Evolutionary conservation across 53 echinoderm and acorn worm genomes (phyloP), one percentile per base, ranked within the genome.

Genomic region (Luidia sarsii): DNA sequence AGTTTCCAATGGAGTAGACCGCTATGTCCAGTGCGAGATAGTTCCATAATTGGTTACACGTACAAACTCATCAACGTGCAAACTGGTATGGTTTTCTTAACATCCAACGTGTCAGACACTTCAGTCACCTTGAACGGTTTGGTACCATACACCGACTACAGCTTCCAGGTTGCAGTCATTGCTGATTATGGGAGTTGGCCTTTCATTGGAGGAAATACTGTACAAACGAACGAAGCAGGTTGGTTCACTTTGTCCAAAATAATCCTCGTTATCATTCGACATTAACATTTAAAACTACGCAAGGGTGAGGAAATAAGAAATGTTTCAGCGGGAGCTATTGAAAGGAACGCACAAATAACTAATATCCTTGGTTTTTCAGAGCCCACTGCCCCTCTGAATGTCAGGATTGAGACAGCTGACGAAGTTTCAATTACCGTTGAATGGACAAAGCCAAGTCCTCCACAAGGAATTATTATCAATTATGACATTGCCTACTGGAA

Each of bases 131-230:
- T 90, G 6, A 9, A 48, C 15, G 30, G 64, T 4, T 21, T 90
- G 15, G 66, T 32, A 53, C 86, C 90, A 7, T 90, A 60, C 34
- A 64, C 86, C 6, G 41, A 74, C 13, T 90, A 90, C 48, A 65
- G 71, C 6, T 82, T 90, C 30, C 24, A 65, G 38, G 82, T 90
- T 39, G 35, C 57, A 32, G 90, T 82, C 9, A 33, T 2, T n/a
- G 86, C 50, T 4, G 39, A 21, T 27, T 33, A 5, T 7, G 82
- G 72, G 11, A 23, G 30, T 15, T 81, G 86, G 4, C 66, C 60
- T 3, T 86, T 46, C 54, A 72, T 82, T 36, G 56, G 4, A 27
- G 56, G 41, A 0, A 18, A 57, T 1, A 48, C 13, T 1, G 24
- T 25, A 22, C 9, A 14, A 43, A 67, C 67, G 15, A 7, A 45